Percentiles rank a stretch among this genome's conserved stretches.
Evolutionary conservation across 35 echinoderm and acorn worm species (phyloP).

Genomic region (Strongylocentrotus purpuratus): DNA sequence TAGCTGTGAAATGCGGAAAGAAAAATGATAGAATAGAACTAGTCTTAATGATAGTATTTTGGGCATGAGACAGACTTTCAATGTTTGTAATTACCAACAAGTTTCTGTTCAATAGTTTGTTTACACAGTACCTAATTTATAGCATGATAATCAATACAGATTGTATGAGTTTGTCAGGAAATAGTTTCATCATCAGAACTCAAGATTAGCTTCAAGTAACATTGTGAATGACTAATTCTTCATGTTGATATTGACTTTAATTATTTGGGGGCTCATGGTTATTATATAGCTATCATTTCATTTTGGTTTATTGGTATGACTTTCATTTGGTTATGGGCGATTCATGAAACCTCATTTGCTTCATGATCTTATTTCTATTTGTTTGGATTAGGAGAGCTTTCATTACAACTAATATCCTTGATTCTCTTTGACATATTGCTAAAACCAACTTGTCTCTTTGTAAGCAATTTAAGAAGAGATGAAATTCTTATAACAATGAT

Average conservation of each 20-base stretch:
- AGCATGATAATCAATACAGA: too few relatives aligned
- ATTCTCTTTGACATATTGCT: too few relatives aligned
- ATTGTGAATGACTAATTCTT: not conserved
- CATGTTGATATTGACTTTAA: not conserved
- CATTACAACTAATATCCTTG: not conserved
- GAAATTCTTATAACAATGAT: too few relatives aligned
- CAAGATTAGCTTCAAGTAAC: not conserved
- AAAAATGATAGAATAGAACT: too few relatives aligned
- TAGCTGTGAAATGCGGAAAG: too few relatives aligned
- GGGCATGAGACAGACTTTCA: not conserved
- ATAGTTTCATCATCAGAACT: not conserved
- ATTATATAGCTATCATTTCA: not conserved
- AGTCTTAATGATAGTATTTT: not conserved
- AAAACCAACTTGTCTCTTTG: too few relatives aligned
- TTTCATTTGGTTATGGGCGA: not conserved
- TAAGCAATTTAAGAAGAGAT: too few relatives aligned
- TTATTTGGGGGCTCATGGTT: not conserved
- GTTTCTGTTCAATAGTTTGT: not conserved
- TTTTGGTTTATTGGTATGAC: not conserved
- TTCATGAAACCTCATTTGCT: not conserved
- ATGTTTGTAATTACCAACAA: not conserved
- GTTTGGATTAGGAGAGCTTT: not conserved
- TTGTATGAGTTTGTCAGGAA: not conserved
- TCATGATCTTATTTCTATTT: not conserved
- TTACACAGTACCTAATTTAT: not conserved